Conservation (phyloP, 2,888 invertebrate species). For the Mimas tiliae region DNA sequence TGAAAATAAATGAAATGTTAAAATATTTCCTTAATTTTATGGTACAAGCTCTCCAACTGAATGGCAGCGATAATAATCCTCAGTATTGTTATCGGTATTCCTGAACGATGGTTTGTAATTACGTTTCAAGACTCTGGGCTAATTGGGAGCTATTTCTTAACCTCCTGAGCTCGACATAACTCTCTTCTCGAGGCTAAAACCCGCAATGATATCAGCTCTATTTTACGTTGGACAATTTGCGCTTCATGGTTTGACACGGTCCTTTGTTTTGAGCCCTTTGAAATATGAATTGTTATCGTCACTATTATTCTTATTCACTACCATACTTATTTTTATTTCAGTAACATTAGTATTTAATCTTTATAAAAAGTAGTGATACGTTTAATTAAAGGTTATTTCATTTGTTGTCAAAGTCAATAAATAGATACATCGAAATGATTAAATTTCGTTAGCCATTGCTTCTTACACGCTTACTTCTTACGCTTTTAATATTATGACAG, state of each 20-base stretch:
- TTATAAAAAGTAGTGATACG: too few species aligned
- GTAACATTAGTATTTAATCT: too few species aligned
- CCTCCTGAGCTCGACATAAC: conserved; percentile 31
- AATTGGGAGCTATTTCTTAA: conserved; percentile 54
- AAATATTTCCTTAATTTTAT: conserved; percentile 8
- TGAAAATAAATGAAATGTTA: neutral
- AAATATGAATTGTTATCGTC: conserved; percentile 10
- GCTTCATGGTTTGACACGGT: conserved; percentile 8
- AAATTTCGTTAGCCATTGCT: too few species aligned
- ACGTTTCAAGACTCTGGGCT: conserved; percentile 44
- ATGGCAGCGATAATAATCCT: conserved; percentile 30
- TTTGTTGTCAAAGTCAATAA: too few species aligned
- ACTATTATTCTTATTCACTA: neutral
- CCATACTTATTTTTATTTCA: too few species aligned
- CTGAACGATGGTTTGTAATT: conserved; percentile 52
- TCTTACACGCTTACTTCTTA: too few species aligned
- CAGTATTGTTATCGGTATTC: conserved; percentile 42
- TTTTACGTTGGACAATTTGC: conserved; percentile 13
- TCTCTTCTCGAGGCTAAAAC: conserved; percentile 10
- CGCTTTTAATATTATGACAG: too few species aligned
- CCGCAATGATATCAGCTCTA: conserved; percentile 7
- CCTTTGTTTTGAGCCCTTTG: conserved; percentile 22
- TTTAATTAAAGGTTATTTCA: too few species aligned
- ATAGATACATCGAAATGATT: too few species aligned
- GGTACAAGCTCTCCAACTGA: neutral